phyloP scores from a whole-genome alignment of 2,888 invertebrate species.

The Pteria penguin region DNA sequence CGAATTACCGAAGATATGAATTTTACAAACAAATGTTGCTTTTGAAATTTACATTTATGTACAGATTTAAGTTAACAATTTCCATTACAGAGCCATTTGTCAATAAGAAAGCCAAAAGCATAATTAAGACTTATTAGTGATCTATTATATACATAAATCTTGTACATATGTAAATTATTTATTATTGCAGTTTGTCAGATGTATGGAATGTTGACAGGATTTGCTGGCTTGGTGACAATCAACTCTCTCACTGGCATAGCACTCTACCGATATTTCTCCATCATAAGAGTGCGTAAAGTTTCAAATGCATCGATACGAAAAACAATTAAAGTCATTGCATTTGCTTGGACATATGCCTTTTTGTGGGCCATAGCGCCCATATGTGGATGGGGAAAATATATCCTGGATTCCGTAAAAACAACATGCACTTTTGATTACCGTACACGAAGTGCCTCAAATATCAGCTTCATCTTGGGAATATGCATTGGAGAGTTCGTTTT shows the following conservation, averaged over 20 bases:
- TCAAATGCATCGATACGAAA: slow-evolving; percentile 31
- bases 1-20: too few relatives aligned
- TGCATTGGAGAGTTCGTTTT: slow-evolving; percentile 43
- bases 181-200: slow-evolving; percentile 49
- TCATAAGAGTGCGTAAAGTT: slow-evolving; percentile 39
- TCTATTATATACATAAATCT: too few relatives aligned
- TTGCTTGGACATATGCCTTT: slow-evolving; percentile 43
- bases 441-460: slow-evolving; percentile 19
- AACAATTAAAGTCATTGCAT: slow-evolving; percentile 30
- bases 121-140: too few relatives aligned
- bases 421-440: slow-evolving; percentile 56
- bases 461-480: slow-evolving; percentile 40
- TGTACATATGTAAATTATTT: too few relatives aligned
- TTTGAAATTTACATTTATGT: too few relatives aligned
- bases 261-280: slow-evolving; percentile 47
- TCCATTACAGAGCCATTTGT: too few relatives aligned
- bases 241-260: slow-evolving; percentile 53
- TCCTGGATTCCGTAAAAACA: slow-evolving; percentile 50
- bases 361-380: slow-evolving; percentile 45
- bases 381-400: slow-evolving; percentile 43
- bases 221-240: slow-evolving; percentile 50
- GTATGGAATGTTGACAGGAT: slow-evolving; percentile 43
- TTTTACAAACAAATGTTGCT: too few relatives aligned
- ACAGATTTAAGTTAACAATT: too few relatives aligned
- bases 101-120: too few relatives aligned